phyloP scores from a whole-genome alignment of 2,113 vertebrate genomes.

The Gambusia holbrooki region DNA sequence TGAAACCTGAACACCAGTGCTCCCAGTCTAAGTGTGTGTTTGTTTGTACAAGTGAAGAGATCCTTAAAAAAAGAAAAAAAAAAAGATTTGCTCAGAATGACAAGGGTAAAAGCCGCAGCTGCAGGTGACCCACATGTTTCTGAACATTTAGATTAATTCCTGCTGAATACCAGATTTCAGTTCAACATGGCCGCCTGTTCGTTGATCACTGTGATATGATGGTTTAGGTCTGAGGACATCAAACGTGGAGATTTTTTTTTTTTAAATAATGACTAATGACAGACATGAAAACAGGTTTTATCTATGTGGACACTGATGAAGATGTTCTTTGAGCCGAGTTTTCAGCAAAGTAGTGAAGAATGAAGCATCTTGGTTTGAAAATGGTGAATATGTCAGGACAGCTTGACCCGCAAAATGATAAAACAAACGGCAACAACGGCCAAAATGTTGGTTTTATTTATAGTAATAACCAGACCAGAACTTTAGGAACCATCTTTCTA shows the following conservation, averaged over 20 bases:
- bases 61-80: neutral
- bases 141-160: neutral
- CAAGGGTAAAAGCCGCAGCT: neutral
- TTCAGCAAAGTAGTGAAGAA: neutral
- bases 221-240: neutral
- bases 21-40: constrained; percentile 13
- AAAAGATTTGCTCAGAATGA: neutral
- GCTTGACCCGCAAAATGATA: too few relatives aligned
- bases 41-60: neutral
- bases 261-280: neutral
- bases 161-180: neutral
- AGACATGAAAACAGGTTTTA: neutral
- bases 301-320: neutral
- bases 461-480: too few relatives aligned
- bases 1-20: constrained; percentile 56
- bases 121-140: neutral
- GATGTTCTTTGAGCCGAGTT: neutral
- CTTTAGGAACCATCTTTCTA: too few relatives aligned
- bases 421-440: too few relatives aligned
- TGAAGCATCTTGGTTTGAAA: too few relatives aligned
- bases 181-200: neutral
- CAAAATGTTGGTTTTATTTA: too few relatives aligned
- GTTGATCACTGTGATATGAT: neutral
- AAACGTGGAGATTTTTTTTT: neutral
- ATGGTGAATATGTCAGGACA: too few relatives aligned